Percentiles rank a stretch among this genome's conserved stretches.
Conservation (phyloP, 2,888 invertebrate genomes). For the Cordilura impudica region DNA sequence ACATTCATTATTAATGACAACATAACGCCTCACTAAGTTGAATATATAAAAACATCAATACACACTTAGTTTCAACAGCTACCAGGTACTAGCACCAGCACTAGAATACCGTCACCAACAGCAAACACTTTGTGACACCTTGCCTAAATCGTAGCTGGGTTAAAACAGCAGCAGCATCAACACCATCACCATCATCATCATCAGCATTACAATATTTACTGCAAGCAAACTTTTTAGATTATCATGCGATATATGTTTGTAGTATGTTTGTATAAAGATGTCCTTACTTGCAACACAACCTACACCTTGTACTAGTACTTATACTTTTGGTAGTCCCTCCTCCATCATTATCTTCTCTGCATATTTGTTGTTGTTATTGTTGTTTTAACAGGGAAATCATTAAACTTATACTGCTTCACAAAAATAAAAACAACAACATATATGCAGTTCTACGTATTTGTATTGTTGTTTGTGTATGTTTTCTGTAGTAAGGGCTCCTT, state of each 20-base stretch:
- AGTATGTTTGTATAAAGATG: background rate
- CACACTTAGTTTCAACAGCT: conserved; percentile 47
- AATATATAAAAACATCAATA: conserved; percentile 59
- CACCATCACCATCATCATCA: too few relatives aligned
- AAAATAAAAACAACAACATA: conserved; percentile 11
- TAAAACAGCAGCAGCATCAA: conserved; percentile 41
- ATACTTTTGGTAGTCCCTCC: conserved; percentile 32
- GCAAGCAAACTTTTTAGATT: conserved; percentile 67
- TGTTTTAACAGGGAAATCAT: conserved; percentile 55
- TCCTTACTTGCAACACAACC: conserved; percentile 39
- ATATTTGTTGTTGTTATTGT: conserved; percentile 6
- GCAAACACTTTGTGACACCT: conserved; percentile 40
- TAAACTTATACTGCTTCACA: conserved; percentile 52
- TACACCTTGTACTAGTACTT: conserved; percentile 38
- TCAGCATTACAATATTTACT: conserved; percentile 68
- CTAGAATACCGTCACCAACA: conserved; percentile 2
- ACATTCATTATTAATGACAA: conserved; percentile 77
- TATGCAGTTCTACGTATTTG: background rate
- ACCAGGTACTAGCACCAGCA: conserved; percentile 30
- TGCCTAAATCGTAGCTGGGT: background rate
- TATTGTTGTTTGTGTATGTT: background rate
- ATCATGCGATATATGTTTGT: conserved; percentile 23
- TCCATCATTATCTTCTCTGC: conserved; percentile 49
- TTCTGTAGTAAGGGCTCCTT: conserved; percentile 30
- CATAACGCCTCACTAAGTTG: conserved; percentile 60